These are phyloP conservation scores for Seladonia tumulorum DNA, from an alignment of 2,888 invertebrate genomes.

Conservation along the genomic window DNA sequence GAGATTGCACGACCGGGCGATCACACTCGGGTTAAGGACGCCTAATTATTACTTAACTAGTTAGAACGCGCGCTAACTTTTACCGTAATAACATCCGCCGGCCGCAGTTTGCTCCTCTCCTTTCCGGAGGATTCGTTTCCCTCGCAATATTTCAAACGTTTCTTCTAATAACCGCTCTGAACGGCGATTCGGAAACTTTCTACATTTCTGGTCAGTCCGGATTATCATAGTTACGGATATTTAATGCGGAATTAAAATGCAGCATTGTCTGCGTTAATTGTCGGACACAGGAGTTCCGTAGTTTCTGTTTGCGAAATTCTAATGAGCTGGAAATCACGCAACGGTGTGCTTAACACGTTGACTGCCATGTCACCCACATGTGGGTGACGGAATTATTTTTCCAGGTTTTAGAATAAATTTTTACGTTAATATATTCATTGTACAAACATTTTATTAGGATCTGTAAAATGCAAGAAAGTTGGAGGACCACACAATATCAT, in stretches of 20 bases:
- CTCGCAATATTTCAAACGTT: conserved; percentile 17
- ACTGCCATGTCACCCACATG: no score
- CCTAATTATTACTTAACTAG: conserved; percentile 27
- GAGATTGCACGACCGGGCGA: neutral
- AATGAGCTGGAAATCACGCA: neutral
- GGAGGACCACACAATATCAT: no score
- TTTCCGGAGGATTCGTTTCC: conserved; percentile 13
- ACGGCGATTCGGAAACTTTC: conserved; percentile 34
- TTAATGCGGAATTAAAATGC: neutral
- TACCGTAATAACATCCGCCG: conserved; percentile 7
- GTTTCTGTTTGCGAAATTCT: neutral
- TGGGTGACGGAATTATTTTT: no score
- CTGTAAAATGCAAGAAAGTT: no score
- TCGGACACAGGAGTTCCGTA: neutral
- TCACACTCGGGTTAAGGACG: conserved; percentile 12
- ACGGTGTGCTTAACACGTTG: neutral
- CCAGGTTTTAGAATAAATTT: no score
- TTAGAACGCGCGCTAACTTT: conserved; percentile 28
- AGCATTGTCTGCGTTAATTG: neutral
- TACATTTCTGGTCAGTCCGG: neutral
- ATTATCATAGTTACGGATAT: neutral
- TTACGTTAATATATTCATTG: no score
- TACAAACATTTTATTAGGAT: no score
- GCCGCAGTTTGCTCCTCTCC: conserved; percentile 3
- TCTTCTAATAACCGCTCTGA: conserved; percentile 8